A percentile compares a stretch with the other conserved stretches of the same genome.
Conservation (phyloP, 2,797 vertebrate genomes). For the Eulemur mongoz region DNA sequence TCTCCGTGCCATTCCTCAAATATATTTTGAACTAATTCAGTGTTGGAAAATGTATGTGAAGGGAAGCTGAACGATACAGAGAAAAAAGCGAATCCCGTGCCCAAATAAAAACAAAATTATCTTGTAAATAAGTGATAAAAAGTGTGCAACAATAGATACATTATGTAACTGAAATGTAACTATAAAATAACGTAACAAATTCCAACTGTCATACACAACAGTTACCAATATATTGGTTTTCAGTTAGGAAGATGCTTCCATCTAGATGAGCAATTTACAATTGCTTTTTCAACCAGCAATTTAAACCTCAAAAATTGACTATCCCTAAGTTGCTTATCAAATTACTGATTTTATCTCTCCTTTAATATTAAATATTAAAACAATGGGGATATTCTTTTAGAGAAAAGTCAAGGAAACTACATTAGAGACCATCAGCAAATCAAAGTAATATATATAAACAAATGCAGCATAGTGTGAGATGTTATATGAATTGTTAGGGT, state of each 20-base stretch:
- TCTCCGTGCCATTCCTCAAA: background rate
- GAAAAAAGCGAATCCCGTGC: background rate
- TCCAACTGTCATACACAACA: background rate
- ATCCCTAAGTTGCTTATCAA: background rate
- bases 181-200: background rate
- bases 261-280: background rate
- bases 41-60: background rate
- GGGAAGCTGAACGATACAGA: background rate
- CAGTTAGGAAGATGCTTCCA: background rate
- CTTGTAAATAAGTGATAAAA: background rate
- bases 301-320: constrained; percentile 43
- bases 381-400: background rate
- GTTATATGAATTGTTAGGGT: background rate
- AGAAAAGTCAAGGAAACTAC: background rate
- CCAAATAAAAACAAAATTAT: background rate
- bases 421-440: background rate
- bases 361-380: constrained; percentile 13
- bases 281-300: background rate
- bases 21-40: background rate
- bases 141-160: background rate
- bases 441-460: background rate
- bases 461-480: background rate
- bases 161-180: background rate
- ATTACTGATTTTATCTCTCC: background rate
- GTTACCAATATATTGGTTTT: background rate